phyloP scores from a whole-genome alignment of 2,888 invertebrate genomes.

The Tipula confusa region DNA sequence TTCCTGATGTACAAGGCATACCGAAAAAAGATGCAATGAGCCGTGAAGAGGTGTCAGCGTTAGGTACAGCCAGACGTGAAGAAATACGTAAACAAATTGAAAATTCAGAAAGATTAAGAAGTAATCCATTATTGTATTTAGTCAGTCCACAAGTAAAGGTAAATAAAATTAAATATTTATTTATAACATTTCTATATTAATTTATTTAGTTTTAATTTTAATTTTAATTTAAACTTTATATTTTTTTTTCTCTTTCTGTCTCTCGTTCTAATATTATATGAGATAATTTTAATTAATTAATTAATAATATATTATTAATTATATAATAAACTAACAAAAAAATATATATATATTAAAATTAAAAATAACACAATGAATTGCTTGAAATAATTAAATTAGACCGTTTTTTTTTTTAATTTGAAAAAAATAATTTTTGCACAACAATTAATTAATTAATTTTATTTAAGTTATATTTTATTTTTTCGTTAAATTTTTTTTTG shows the following conservation, averaged over 20 bases:
- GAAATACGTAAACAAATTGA: slow-evolving; percentile 88
- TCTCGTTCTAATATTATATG: neutral
- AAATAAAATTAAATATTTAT: slow-evolving; percentile 43
- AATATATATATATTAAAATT: neutral
- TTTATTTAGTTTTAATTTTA: neutral
- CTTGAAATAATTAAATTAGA: neutral
- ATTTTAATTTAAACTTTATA: neutral
- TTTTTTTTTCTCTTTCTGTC: neutral
- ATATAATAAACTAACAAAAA: neutral
- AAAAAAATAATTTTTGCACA: neutral
- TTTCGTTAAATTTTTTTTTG: neutral
- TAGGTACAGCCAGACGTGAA: slow-evolving; percentile 91
- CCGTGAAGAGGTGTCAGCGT: slow-evolving; percentile 88
- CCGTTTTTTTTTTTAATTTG: neutral
- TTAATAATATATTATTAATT: neutral
- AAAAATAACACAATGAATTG: neutral
- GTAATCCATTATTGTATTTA: slow-evolving; percentile 91
- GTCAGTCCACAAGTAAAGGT: slow-evolving; percentile 98
- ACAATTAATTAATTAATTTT: slow-evolving; percentile 9
- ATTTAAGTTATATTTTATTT: neutral
- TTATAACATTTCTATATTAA: neutral
- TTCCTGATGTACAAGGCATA: slow-evolving; percentile 89
- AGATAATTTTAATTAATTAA: neutral
- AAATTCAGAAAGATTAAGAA: slow-evolving; percentile 85
- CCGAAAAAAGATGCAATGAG: slow-evolving; percentile 82